A percentile compares a stretch with the other conserved stretches of the same genome.
Conservation (phyloP, 2,113 vertebrate species). For the Pterocles burchelli region DNA sequence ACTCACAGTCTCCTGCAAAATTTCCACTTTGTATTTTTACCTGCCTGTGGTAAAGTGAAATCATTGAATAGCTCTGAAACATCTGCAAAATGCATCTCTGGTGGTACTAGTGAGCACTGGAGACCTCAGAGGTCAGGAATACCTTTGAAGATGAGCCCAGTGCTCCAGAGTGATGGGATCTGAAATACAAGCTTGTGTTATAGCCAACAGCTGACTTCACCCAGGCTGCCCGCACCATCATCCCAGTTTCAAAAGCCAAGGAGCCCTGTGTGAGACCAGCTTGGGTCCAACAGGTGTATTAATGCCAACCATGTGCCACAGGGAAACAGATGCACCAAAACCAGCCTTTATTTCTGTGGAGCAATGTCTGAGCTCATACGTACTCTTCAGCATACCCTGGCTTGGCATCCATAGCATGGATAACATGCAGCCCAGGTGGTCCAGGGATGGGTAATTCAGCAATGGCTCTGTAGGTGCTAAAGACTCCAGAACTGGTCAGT, state of each 20-base stretch:
- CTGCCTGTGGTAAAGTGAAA: neutral
- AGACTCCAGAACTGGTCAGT: neutral
- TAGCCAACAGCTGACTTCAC: neutral
- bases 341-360: neutral
- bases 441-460: neutral
- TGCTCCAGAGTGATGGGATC: neutral
- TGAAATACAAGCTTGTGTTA: neutral
- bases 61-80: neutral
- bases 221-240: neutral
- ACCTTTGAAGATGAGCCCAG: neutral
- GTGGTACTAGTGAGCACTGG: neutral
- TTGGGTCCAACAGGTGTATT: neutral
- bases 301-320: neutral
- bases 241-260: neutral
- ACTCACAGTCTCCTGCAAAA: neutral
- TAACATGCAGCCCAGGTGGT: neutral
- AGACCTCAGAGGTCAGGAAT: neutral
- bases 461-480: neutral
- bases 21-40: neutral
- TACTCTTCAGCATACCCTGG: accelerated
- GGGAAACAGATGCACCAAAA: neutral
- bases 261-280: neutral
- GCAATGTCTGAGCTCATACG: neutral
- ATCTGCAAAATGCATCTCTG: neutral
- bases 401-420: neutral